These are phyloP conservation scores for Drosophila affinis DNA, from an alignment of 2,888 invertebrate genomes.

Conservation along the genomic window DNA sequence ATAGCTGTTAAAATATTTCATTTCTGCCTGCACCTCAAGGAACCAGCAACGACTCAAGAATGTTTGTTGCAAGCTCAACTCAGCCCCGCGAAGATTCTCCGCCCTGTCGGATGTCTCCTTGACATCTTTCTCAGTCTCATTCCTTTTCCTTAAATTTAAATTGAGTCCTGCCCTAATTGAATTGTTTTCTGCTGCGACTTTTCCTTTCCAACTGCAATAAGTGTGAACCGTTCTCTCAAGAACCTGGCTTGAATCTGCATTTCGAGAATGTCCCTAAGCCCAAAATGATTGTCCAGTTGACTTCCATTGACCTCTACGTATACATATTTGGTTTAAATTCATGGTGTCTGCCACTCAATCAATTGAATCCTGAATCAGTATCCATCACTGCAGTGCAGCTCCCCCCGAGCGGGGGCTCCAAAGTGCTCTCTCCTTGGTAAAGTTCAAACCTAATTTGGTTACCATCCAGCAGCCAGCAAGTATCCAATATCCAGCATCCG, in stretches of 20 bases:
- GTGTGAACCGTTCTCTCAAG: not conserved
- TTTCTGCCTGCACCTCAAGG: not conserved
- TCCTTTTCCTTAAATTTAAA: not conserved
- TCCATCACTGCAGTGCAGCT: not conserved
- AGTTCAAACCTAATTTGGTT: not conserved
- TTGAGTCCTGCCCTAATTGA: not conserved
- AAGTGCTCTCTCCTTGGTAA: not conserved
- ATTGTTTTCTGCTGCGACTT: not conserved
- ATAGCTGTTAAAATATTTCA: not conserved
- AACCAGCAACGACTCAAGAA: not conserved
- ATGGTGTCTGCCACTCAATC: not conserved
- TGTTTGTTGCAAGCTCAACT: not conserved
- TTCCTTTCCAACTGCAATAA: not conserved
- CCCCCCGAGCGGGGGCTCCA: not conserved
- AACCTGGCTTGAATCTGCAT: not conserved
- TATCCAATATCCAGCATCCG: no score
- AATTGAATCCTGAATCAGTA: constrained; percentile 1
- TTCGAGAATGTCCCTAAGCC: not conserved
- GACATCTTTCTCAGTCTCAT: not conserved
- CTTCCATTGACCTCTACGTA: not conserved
- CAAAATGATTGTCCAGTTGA: not conserved
- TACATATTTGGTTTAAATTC: not conserved
- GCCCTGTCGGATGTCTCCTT: not conserved
- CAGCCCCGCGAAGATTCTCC: not conserved
- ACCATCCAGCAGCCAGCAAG: not conserved